Evolutionary conservation across 92 coral and sea anemone species (phyloP), one percentile per base, ranked within the genome.

Genomic region (Isaurus tuberculatus): DNA sequence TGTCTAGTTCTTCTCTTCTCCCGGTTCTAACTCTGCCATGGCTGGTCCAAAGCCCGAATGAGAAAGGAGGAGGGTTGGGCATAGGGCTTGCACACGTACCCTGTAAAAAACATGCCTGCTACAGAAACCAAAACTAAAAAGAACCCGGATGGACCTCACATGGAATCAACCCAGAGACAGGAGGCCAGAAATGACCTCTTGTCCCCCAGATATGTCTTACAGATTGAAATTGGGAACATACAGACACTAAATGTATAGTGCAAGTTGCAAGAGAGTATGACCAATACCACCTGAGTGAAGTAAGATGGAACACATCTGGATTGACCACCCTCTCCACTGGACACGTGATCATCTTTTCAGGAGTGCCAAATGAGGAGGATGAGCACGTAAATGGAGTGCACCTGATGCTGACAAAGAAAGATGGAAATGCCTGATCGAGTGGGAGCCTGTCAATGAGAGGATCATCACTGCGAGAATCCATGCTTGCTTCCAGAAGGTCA

Each of bases 311-410:
- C 68, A 63, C 68, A 63, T 63, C 66, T 60, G 31, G 66, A 27
- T 63, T 63, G 68, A 63, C 68, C 6, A 63, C 16, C 16, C 32
- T 26, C 68, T 63, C 17, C 68, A 63, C 33, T 63, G 68, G 68
- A 63, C 68, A 26, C 68, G 33, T 25, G 34, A 63, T 63, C 68
- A 63, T 26, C 28, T 60, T 60, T 60, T 55, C 30, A 13, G 30
- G 66, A 22, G 66, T 2, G 8, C 65, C 29, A 11, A 58, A 48
- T 48, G 55, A 48, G 55, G 55, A 48, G 2, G 16, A 49, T 15
- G 3, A 49, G 58, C 58, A 49, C 13, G 23, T 29, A 60, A 60
- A 26, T 23, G 29, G 28, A 60, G 66, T 60, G 29, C 9, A 13
- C 30, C 28, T 60, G 66, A 60, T 60, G 10, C 66, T 22, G 66